Evolutionary conservation across 2,888 invertebrate species (phyloP).

Genomic region (Papilio gigon): DNA sequence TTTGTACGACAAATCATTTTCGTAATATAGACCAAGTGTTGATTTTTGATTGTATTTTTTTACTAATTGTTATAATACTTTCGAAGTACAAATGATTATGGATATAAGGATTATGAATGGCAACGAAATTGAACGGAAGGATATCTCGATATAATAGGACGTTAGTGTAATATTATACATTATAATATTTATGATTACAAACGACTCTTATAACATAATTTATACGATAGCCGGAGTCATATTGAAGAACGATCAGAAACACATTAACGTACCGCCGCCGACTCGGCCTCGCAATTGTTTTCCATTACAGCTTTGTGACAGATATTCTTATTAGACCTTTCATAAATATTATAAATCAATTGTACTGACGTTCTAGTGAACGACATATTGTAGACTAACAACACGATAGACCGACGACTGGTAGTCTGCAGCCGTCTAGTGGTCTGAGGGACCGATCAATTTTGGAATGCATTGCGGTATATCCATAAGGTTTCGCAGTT

Average conservation of each 20-base stretch:
- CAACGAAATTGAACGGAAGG: slow-evolving; percentile 11
- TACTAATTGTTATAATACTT: neutral
- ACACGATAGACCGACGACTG: neutral
- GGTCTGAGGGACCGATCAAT: neutral
- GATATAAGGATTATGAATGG: neutral
- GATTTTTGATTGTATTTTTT: neutral
- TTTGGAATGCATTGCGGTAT: neutral
- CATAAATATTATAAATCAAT: neutral
- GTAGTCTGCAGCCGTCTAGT: neutral
- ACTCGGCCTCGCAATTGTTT: slow-evolving; percentile 63
- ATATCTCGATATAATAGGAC: neutral
- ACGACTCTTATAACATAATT: slow-evolving; percentile 58
- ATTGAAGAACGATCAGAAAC: slow-evolving; percentile 79
- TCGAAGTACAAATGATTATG: neutral
- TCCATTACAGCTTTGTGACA: slow-evolving; percentile 47
- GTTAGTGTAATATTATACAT: slow-evolving; percentile 15
- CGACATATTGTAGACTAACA: neutral
- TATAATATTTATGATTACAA: slow-evolving; percentile 42
- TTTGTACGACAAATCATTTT: slow-evolving; percentile 33
- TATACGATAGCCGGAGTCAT: slow-evolving; percentile 66
- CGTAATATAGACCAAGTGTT: slow-evolving; percentile 21
- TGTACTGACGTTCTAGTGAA: neutral
- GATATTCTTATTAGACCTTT: slow-evolving; percentile 32
- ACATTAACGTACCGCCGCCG: slow-evolving; percentile 72
- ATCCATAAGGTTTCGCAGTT: neutral